Base-by-base conservation (phyloP, 2,113 vertebrate genomes). In the Pygathrix nemaeus region DNA sequence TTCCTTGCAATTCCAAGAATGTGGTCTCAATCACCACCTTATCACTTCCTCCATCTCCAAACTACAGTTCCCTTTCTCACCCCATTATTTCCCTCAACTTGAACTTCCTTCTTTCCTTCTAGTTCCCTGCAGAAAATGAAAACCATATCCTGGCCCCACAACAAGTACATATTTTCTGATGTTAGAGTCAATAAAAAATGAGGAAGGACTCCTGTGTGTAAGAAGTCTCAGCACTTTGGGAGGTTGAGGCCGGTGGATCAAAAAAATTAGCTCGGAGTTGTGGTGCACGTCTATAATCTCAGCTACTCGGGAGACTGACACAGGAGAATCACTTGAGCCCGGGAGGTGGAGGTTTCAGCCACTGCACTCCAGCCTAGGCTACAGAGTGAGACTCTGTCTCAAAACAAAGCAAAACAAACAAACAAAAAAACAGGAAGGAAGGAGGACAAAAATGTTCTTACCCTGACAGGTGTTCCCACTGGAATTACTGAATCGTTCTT, bases 391-490 rank as follows among this genome's bases (percentile, higher is more conserved):
- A 64, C 61, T 64, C 61, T 64, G 27, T 14, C 12, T 64, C 61
- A 30, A 14, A 64, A 64, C 27, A 14, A 64, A 64, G 14, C 27
- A 12, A 61, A 59, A 61, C 52, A 55, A 55, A 20, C 52, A 55
- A 55, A 55, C 18, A 6, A 55, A 30, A 61, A 61, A 64, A 64
- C 12, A 64, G 5, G 27, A 32, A 59, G 32, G 21, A 27, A 45
- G 55, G 45, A 79, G 38, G 35, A 73, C 48, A 80, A 81, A 16
- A 59, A 9, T 13, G 32, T 72, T 61, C 93, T 96, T 95, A 97
- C 94, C 57, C 6, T 48, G 93, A 89, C 97, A 97, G 12, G 66
- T 93, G 73, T 98, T 93, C 45, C 59, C 87, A 6, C 0, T 92
- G 38, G 35, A 7, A 52, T 52, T 2, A 1, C 1, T 43, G 90